Conservation (phyloP, 2,888 invertebrate species). For the Reticulitermes lucifugus region DNA sequence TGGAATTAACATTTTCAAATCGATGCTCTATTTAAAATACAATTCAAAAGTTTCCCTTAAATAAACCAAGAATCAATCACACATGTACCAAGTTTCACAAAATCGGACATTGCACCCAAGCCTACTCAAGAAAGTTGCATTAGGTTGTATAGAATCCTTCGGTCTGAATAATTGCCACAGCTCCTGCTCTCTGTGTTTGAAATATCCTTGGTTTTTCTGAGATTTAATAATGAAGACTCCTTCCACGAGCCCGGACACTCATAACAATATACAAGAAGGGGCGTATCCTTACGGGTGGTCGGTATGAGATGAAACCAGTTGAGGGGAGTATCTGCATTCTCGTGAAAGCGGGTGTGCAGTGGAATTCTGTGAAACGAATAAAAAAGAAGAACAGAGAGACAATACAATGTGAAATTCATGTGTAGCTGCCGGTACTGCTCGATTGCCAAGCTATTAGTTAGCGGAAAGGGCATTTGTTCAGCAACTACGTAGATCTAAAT, state of each 20-base stretch:
- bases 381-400: background rate
- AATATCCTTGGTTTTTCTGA: background rate
- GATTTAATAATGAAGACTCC: background rate
- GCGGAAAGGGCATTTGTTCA: background rate
- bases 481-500: no score
- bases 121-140: no score
- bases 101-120: no score
- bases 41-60: no score
- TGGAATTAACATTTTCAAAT: no score
- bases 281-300: background rate
- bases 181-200: background rate
- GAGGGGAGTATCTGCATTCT: slow-evolving; percentile 1
- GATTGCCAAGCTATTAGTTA: background rate
- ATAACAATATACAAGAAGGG: background rate
- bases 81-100: no score
- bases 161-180: background rate
- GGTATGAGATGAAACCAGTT: background rate
- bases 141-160: background rate
- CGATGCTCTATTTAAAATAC: no score
- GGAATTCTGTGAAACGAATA: background rate
- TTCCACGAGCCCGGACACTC: background rate
- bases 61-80: no score
- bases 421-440: background rate
- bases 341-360: background rate
- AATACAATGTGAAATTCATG: background rate